phyloP scores from a whole-genome alignment of 1,140 invertebrate genomes.

The Heliconius himera region DNA sequence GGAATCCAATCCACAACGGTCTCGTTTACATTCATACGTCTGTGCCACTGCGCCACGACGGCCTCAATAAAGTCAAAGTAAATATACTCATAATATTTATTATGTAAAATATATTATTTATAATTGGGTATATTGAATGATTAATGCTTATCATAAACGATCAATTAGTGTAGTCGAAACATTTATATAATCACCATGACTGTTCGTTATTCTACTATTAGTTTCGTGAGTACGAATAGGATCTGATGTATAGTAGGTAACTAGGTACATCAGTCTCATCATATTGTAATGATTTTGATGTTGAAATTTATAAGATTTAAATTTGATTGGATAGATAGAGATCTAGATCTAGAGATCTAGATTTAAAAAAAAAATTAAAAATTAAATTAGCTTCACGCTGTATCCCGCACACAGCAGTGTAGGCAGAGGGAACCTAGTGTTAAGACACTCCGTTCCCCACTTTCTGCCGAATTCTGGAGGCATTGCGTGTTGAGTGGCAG shows the following conservation, averaged over 20 bases:
- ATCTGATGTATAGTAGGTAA: background rate
- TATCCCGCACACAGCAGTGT: too few relatives aligned
- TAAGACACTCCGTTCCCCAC: too few relatives aligned
- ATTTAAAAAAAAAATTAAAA: too few relatives aligned
- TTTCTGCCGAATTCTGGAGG: too few relatives aligned
- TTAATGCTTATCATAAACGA: background rate
- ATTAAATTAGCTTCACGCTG: too few relatives aligned
- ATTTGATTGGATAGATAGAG: background rate
- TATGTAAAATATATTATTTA: background rate
- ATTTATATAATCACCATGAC: background rate
- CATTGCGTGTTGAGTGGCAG: too few relatives aligned
- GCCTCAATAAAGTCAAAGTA: too few relatives aligned
- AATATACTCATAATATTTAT: background rate
- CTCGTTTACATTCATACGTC: too few relatives aligned
- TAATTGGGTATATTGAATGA: constrained; percentile 9
- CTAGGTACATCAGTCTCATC: too few relatives aligned
- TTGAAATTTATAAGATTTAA: background rate
- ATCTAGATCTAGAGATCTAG: background rate
- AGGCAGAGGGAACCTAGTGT: too few relatives aligned
- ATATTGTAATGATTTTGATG: background rate
- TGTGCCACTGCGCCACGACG: too few relatives aligned
- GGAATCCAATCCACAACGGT: too few relatives aligned
- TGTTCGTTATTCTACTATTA: background rate
- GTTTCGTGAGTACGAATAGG: background rate
- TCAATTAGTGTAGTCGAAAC: background rate